These are phyloP conservation scores for Sebastes cheni DNA, from an alignment of 2,797 vertebrate genomes.

Conservation along the genomic window DNA sequence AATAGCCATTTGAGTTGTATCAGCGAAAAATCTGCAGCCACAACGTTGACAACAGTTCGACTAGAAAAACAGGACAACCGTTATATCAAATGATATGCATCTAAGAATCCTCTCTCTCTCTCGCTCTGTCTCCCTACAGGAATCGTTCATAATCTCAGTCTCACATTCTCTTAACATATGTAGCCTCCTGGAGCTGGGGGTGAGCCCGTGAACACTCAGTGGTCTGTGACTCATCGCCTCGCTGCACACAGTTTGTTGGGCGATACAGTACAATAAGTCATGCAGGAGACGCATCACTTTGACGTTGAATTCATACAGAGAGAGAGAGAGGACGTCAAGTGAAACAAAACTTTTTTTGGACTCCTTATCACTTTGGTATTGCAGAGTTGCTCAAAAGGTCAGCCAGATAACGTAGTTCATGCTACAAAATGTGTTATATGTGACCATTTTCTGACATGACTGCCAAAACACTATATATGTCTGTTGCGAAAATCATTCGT, in stretches of 20 bases:
- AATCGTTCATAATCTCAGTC: neutral
- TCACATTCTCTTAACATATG: neutral
- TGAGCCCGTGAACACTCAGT: neutral
- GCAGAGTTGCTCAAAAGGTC: neutral
- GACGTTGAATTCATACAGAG: neutral
- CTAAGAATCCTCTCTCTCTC: neutral
- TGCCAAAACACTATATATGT: neutral
- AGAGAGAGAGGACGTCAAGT: neutral
- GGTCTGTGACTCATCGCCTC: neutral
- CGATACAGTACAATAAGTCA: neutral
- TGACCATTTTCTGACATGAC: neutral
- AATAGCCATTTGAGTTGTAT: neutral
- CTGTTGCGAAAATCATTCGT: neutral
- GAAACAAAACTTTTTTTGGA: neutral
- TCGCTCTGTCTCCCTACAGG: neutral
- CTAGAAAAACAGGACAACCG: neutral
- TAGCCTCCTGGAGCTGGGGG: neutral
- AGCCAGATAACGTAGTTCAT: neutral
- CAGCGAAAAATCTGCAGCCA: neutral
- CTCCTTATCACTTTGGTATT: neutral
- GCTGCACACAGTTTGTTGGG: neutral
- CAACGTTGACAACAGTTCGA: neutral
- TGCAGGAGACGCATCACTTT: neutral
- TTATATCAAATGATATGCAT: neutral
- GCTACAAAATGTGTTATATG: neutral